phyloP scores from a whole-genome alignment of 2,113 vertebrate genomes.

The Percopsis transmontana region DNA sequence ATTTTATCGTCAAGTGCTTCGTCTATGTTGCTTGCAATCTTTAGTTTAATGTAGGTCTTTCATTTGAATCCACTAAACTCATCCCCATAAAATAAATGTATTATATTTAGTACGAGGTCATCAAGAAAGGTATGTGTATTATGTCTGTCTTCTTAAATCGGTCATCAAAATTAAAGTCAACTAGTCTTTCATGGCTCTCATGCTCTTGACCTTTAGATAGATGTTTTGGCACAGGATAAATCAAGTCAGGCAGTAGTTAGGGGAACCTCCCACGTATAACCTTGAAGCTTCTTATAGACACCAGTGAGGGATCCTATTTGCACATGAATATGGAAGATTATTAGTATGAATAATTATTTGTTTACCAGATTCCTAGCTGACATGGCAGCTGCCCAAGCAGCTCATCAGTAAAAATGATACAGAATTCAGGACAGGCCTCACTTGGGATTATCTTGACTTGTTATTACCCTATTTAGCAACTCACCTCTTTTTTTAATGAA shows the following conservation, averaged over 20 bases:
- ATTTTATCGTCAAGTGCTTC: background rate
- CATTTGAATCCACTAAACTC: background rate
- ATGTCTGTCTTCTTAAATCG: background rate
- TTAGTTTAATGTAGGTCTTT: background rate
- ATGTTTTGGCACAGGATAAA: conserved; percentile 53
- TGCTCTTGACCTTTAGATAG: conserved; percentile 57
- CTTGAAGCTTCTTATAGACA: conserved; percentile 72
- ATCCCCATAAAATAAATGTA: conserved; percentile 5
- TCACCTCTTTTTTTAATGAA: conserved; percentile 46
- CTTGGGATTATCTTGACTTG: conserved; percentile 70
- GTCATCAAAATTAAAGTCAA: conserved; percentile 12
- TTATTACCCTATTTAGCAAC: conserved; percentile 66
- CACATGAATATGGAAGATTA: conserved; percentile 79
- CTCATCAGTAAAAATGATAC: conserved; percentile 74
- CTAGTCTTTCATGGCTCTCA: conserved; percentile 31
- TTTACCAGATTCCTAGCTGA: conserved; percentile 74
- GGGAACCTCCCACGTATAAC: conserved; percentile 74
- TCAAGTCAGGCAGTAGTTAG: conserved; percentile 64
- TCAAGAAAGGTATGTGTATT: background rate
- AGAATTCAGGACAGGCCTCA: conserved; percentile 74
- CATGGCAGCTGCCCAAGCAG: conserved; percentile 76
- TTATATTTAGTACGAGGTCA: conserved; percentile 6
- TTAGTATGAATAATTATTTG: conserved; percentile 83
- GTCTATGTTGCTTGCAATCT: background rate
- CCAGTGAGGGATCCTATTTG: conserved; percentile 72